These are phyloP conservation scores for Sebastes diploproa DNA, from an alignment of 2,797 vertebrate species.

Conservation along the genomic window DNA sequence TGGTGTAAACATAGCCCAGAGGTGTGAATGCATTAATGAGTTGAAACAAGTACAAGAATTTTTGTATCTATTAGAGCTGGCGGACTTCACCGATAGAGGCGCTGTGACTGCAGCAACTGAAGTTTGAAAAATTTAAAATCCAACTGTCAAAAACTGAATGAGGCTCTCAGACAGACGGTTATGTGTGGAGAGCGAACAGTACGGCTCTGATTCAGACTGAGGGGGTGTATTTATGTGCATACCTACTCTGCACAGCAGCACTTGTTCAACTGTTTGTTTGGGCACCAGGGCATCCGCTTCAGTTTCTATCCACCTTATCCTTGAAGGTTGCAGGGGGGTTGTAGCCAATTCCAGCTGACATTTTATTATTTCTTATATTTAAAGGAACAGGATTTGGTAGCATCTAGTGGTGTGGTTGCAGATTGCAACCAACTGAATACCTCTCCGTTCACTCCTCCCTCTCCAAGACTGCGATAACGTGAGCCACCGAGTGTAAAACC, in stretches of 20 bases:
- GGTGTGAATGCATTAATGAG: slow-evolving; percentile 41
- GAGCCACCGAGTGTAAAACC: too few relatives aligned
- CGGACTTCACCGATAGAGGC: background rate
- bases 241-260: slow-evolving; percentile 15
- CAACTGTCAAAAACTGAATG: slow-evolving; percentile 1
- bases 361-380: background rate
- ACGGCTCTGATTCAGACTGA: slow-evolving; percentile 36
- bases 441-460: too few relatives aligned
- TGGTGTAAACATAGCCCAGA: slow-evolving; percentile 26
- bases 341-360: background rate
- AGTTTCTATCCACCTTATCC: background rate
- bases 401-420: too few relatives aligned
- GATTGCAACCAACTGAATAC: too few relatives aligned
- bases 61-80: background rate
- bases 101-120: background rate
- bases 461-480: too few relatives aligned
- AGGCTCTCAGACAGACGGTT: background rate
- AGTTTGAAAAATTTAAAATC: slow-evolving; percentile 4
- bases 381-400: too few relatives aligned
- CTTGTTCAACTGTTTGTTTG: slow-evolving; percentile 55
- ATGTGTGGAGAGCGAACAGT: slow-evolving; percentile 1
- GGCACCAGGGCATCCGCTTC: slow-evolving; percentile 5
- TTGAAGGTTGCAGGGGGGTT: background rate
- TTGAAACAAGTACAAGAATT: slow-evolving; percentile 28
- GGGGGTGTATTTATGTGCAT: slow-evolving; percentile 48